Conservation (phyloP, 1,140 invertebrate species). For the Marisa cornuarietis region DNA sequence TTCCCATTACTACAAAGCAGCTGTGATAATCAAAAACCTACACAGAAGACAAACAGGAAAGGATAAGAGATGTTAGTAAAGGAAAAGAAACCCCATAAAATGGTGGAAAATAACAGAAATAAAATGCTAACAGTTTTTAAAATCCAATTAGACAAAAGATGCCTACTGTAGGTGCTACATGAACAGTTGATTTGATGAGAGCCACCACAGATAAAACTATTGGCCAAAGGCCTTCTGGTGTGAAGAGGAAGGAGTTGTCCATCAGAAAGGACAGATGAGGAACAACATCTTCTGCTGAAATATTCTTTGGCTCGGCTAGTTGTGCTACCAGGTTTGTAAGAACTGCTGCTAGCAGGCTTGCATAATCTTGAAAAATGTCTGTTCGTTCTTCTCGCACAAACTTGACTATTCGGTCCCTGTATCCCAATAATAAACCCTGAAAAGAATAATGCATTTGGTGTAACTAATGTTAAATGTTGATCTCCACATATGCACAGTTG, state of each 20-base stretch:
- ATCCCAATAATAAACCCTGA: slow-evolving; percentile 32
- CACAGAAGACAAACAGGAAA: no score
- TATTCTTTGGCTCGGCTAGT: neutral
- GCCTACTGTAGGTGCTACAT: slow-evolving; percentile 42
- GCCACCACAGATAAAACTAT: slow-evolving; percentile 32
- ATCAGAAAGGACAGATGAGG: slow-evolving; percentile 41
- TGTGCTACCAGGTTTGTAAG: slow-evolving; percentile 16
- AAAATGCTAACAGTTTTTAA: neutral
- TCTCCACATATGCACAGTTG: no score
- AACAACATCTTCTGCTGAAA: slow-evolving; percentile 28
- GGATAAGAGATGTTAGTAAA: neutral
- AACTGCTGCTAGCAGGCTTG: slow-evolving; percentile 21
- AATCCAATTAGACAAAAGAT: neutral
- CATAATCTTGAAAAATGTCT: slow-evolving; percentile 40
- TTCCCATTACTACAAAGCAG: no score
- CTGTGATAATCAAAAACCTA: no score
- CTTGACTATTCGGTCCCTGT: slow-evolving; percentile 31
- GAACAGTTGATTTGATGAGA: slow-evolving; percentile 28
- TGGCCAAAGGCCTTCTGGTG: slow-evolving; percentile 36
- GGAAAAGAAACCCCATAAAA: neutral
- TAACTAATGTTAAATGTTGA: no score
- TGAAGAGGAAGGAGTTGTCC: slow-evolving; percentile 41
- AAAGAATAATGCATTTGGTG: no score
- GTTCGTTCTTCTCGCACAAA: slow-evolving; percentile 30
- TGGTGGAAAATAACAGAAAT: neutral